A percentile compares a stretch with the other conserved stretches of the same genome.
phyloP scores from a whole-genome alignment of 92 coral and sea anemone species.

The Phenganax marumi region DNA sequence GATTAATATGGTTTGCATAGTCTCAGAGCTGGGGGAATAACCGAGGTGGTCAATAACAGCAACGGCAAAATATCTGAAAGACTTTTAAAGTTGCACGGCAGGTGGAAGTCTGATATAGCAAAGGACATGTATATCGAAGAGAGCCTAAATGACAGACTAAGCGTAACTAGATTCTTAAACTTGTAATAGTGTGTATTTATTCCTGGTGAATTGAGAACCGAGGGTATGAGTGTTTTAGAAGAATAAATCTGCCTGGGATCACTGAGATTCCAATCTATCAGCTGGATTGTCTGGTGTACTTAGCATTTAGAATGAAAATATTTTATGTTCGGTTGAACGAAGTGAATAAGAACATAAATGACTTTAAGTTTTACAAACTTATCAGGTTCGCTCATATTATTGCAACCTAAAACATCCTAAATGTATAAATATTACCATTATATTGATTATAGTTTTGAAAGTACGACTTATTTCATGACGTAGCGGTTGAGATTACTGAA shows the following conservation, averaged over 20 bases:
- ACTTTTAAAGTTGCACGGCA: neutral
- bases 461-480: too few relatives aligned
- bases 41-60: neutral
- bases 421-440: too few relatives aligned
- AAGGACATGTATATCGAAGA: constrained; percentile 29
- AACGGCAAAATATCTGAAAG: neutral
- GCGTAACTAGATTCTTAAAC: neutral
- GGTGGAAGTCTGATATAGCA: constrained; percentile 16
- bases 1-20: neutral
- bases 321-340: constrained; percentile 16
- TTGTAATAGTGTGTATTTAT: neutral
- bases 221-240: too few relatives aligned
- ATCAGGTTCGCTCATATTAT: too few relatives aligned
- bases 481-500: too few relatives aligned
- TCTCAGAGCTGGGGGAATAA: neutral
- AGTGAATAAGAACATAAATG: constrained; percentile 24
- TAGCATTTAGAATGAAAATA: neutral
- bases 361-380: neutral
- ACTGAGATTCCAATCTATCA: too few relatives aligned
- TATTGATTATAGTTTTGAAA: too few relatives aligned
- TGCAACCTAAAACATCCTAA: too few relatives aligned
- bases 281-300: neutral
- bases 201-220: too few relatives aligned
- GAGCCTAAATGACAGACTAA: neutral
- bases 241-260: too few relatives aligned